phyloP scores from a whole-genome alignment of 2,888 invertebrate species.

The Athalia circularis region DNA sequence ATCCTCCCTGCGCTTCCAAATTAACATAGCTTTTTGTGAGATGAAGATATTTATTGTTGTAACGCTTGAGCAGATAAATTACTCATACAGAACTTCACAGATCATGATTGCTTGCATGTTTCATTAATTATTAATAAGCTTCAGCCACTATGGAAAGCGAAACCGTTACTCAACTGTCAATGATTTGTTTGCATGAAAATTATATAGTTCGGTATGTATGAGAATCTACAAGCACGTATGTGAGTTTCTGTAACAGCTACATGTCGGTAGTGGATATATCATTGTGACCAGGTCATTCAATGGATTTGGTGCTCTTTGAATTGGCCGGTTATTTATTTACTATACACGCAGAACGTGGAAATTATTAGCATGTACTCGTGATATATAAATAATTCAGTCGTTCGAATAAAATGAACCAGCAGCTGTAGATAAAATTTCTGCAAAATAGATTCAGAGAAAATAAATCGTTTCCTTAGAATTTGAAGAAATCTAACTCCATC shows the following conservation, averaged over 20 bases:
- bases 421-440: background rate
- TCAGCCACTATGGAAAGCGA: background rate
- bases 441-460: too few species aligned
- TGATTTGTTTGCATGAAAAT: background rate
- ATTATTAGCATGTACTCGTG: background rate
- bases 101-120: slow-evolving; percentile 15
- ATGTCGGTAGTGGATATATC: slow-evolving; percentile 5
- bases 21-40: background rate
- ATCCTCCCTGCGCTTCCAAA: background rate
- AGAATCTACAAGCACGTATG: background rate
- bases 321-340: slow-evolving; percentile 20
- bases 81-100: background rate
- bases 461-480: background rate
- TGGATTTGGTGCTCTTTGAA: background rate
- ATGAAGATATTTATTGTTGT: background rate
- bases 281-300: slow-evolving; percentile 5
- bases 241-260: slow-evolving; percentile 8
- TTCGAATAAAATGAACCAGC: background rate
- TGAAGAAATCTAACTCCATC: background rate
- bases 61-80: background rate
- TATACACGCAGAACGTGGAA: background rate
- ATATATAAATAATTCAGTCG: background rate
- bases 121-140: slow-evolving; percentile 5
- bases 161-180: background rate
- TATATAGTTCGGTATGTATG: background rate